Conservation (phyloP, 2,797 vertebrate species). For the Sebastes glaucus region DNA sequence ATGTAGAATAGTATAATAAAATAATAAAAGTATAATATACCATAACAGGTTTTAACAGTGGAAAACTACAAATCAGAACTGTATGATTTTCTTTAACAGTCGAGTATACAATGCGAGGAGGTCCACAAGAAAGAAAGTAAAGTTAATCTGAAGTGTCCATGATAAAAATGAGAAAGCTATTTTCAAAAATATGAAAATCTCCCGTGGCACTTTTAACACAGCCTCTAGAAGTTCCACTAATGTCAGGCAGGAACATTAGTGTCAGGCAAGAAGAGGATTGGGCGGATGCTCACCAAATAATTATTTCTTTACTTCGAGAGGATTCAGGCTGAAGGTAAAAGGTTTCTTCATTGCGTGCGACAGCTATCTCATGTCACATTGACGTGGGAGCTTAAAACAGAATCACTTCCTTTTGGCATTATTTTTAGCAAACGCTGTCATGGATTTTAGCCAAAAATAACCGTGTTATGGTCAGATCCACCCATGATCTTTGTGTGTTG, state of each 20-base stretch:
- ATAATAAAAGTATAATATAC: too few species aligned
- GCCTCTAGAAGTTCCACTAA: neutral
- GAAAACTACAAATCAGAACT: neutral
- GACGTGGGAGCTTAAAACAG: slow-evolving; percentile 15
- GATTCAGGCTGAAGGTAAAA: neutral
- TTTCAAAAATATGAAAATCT: neutral
- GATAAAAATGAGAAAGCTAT: neutral
- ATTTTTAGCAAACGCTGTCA: slow-evolving; percentile 54
- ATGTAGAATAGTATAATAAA: too few species aligned
- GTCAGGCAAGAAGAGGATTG: neutral
- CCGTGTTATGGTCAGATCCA: slow-evolving; percentile 13
- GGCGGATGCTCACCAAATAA: neutral
- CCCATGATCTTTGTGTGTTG: slow-evolving; percentile 36
- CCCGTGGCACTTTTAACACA: neutral
- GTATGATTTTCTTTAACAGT: neutral
- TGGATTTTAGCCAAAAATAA: slow-evolving; percentile 47
- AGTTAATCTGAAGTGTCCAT: neutral
- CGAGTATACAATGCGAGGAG: neutral
- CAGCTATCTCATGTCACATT: neutral
- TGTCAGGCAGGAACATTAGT: neutral
- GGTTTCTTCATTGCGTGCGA: neutral
- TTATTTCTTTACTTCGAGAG: neutral
- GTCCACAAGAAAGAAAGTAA: neutral
- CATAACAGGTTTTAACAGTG: neutral
- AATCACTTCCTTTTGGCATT: slow-evolving; percentile 57